phyloP scores from a whole-genome alignment of 2,797 vertebrate genomes.

The Falco rusticolus region DNA sequence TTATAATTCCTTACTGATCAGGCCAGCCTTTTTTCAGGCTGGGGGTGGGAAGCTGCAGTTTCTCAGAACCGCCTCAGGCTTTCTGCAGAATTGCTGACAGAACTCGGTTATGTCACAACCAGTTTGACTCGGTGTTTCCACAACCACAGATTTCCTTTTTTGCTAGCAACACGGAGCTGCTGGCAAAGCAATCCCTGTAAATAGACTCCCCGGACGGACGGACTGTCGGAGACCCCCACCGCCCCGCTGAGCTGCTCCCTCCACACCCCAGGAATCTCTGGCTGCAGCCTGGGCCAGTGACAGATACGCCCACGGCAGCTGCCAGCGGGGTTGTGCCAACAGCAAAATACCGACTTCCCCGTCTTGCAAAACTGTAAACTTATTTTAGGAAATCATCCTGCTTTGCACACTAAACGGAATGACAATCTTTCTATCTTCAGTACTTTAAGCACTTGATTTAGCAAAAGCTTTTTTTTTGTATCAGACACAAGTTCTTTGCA shows the following conservation, averaged over 20 bases:
- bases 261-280: neutral
- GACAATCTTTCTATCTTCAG: accelerated
- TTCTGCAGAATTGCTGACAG: neutral
- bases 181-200: neutral
- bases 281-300: accelerated
- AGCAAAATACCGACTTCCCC: neutral
- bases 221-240: neutral
- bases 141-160: neutral
- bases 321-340: neutral
- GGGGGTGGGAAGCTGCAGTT: neutral
- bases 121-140: neutral
- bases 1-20: neutral
- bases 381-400: accelerated
- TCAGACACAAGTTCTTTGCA: accelerated
- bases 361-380: neutral
- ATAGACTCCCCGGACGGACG: accelerated
- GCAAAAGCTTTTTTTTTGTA: neutral
- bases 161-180: neutral
- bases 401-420: accelerated
- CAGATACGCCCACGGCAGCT: neutral
- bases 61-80: accelerated
- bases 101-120: accelerated
- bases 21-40: neutral
- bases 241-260: neutral
- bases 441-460: neutral